Conservation (phyloP, 53 echinoderm and acorn worm species). For the Glandiceps talaboti region DNA sequence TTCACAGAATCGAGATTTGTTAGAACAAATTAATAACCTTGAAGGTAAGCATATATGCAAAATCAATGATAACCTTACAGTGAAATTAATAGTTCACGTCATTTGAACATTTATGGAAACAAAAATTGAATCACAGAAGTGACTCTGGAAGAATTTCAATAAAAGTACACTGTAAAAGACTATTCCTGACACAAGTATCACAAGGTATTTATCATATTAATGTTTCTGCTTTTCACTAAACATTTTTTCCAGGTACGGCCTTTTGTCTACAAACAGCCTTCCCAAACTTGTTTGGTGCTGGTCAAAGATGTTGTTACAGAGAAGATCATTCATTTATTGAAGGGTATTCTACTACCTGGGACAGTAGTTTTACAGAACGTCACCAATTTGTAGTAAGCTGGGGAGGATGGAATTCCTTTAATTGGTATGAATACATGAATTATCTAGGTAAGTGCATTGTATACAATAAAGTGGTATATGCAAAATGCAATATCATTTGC, state of each 20-base stretch:
- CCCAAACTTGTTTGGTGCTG: neutral
- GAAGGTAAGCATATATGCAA: neutral
- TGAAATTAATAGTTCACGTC: no score
- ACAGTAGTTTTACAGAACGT: conserved; percentile 4
- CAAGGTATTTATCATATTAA: no score
- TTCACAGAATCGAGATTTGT: neutral
- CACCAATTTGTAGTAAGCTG: neutral
- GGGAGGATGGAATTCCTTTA: neutral
- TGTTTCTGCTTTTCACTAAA: no score
- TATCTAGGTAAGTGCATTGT: neutral
- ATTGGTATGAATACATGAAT: neutral
- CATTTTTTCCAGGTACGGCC: neutral
- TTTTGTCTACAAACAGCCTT: neutral
- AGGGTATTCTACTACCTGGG: neutral
- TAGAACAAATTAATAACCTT: neutral
- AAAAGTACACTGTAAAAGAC: no score
- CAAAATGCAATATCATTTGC: no score
- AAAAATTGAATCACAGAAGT: no score
- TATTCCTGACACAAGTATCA: no score
- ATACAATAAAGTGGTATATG: neutral
- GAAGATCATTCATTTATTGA: neutral
- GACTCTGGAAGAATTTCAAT: no score
- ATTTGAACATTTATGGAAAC: no score
- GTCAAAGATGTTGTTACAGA: conserved; percentile 5
- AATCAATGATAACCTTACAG: no score